Percentiles rank a stretch among this genome's conserved stretches.
Evolutionary conservation across 2,113 vertebrate genomes (phyloP).

Genomic region (Oxyruncus cristatus): DNA sequence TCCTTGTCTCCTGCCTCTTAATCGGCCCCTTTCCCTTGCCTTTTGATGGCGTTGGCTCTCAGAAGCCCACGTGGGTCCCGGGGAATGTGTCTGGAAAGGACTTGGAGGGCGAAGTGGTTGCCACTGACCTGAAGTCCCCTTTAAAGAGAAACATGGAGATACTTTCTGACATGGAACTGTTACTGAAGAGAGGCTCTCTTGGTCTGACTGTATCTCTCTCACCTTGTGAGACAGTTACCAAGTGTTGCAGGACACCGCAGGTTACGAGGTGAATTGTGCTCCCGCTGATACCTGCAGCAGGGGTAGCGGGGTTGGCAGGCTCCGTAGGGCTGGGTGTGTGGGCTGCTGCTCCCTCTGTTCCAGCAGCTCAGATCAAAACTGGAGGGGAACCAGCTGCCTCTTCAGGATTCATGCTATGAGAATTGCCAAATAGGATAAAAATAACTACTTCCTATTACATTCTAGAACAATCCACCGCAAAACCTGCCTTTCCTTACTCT

Average conservation of each 20-base stretch:
- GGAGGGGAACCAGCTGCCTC: neutral
- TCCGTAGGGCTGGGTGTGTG: neutral
- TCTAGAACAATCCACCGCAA: neutral
- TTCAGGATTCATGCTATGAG: neutral
- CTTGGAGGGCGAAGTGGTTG: neutral
- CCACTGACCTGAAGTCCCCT: neutral
- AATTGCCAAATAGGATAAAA: neutral
- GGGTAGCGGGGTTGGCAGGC: neutral
- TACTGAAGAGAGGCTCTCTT: neutral
- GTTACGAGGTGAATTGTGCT: neutral
- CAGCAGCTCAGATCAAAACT: neutral
- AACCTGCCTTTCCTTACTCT: neutral
- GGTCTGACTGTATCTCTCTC: neutral
- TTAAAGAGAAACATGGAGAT: neutral
- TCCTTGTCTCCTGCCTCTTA: neutral
- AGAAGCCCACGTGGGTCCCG: fast-evolving
- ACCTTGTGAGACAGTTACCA: neutral
- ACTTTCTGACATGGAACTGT: neutral
- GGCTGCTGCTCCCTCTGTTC: constrained; percentile 7
- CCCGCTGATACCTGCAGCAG: neutral
- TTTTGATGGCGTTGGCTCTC: neutral
- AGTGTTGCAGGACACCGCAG: neutral
- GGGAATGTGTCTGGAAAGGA: neutral
- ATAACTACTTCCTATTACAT: neutral
- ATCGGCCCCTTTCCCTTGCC: neutral